These are phyloP conservation scores for Trichomycterus rosablanca DNA, from an alignment of 2,113 vertebrate species.

Conservation along the genomic window DNA sequence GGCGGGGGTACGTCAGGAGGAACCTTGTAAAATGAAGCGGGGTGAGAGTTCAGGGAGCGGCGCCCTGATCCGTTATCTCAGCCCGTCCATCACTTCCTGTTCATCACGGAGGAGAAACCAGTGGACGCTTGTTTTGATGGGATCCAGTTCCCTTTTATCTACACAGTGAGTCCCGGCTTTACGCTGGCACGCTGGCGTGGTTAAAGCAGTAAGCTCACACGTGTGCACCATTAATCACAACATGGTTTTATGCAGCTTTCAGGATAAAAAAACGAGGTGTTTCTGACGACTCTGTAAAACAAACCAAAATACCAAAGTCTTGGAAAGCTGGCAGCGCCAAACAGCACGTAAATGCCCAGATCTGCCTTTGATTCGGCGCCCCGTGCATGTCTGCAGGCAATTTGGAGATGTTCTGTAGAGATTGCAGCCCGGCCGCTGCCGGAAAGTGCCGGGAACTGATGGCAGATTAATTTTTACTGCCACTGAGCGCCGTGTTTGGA, in stretches of 20 bases:
- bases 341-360: slow-evolving; percentile 22
- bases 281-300: too few species aligned
- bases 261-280: too few species aligned
- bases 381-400: slow-evolving; percentile 42
- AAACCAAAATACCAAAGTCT: too few species aligned
- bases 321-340: slow-evolving; percentile 7
- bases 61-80: slow-evolving; percentile 31
- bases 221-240: slow-evolving; percentile 4
- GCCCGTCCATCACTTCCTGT: slow-evolving; percentile 28
- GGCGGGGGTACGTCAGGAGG: neutral
- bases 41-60: neutral
- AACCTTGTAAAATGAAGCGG: neutral
- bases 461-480: slow-evolving; percentile 36
- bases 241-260: slow-evolving; percentile 19
- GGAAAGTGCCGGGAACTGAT: slow-evolving; percentile 37
- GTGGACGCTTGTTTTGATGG: slow-evolving; percentile 31
- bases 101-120: slow-evolving; percentile 34
- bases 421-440: slow-evolving; percentile 34
- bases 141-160: neutral
- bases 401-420: slow-evolving; percentile 43
- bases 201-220: slow-evolving; percentile 18
- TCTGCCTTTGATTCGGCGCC: neutral
- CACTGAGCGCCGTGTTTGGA: slow-evolving; percentile 1
- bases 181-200: slow-evolving; percentile 15
- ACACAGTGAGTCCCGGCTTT: neutral